These are phyloP conservation scores for Lasaia peninsularis DNA, from an alignment of 1,140 invertebrate genomes.

Conservation along the genomic window DNA sequence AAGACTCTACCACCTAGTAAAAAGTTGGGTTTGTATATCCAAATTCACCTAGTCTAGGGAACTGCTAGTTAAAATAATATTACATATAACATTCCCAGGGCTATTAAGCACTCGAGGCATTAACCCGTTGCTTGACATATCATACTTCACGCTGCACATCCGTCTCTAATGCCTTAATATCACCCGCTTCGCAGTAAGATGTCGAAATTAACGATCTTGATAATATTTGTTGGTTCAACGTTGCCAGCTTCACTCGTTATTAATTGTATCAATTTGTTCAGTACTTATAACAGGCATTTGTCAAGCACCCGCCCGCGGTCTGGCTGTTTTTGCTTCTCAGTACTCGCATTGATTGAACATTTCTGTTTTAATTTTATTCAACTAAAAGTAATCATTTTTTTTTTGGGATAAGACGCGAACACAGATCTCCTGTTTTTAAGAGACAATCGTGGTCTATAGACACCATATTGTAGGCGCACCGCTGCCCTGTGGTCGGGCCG, in stretches of 20 bases:
- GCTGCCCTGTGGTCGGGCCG: no score
- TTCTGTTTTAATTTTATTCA: background rate
- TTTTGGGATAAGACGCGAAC: no score
- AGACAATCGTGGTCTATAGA: no score
- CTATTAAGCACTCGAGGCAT: conserved; percentile 11
- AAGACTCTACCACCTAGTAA: no score
- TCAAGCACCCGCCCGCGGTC: conserved; percentile 56
- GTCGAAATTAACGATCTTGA: conserved; percentile 75
- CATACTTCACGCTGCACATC: conserved; percentile 38
- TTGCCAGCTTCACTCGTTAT: conserved; percentile 60
- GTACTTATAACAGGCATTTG: conserved; percentile 73
- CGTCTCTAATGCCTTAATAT: conserved; percentile 49
- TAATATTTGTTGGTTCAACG: conserved; percentile 73
- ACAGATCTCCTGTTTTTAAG: no score
- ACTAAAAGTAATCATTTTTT: no score
- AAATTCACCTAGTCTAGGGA: no score
- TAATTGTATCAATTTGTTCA: conserved; percentile 74
- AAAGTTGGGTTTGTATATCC: no score
- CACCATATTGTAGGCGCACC: no score
- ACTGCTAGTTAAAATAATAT: no score
- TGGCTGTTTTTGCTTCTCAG: conserved; percentile 70
- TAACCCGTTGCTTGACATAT: conserved; percentile 21
- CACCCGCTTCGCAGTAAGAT: conserved; percentile 55
- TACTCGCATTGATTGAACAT: conserved; percentile 21
- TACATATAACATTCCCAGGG: conserved; percentile 3